Conservation (phyloP, 2,797 vertebrate species). For the Menidia menidia region DNA sequence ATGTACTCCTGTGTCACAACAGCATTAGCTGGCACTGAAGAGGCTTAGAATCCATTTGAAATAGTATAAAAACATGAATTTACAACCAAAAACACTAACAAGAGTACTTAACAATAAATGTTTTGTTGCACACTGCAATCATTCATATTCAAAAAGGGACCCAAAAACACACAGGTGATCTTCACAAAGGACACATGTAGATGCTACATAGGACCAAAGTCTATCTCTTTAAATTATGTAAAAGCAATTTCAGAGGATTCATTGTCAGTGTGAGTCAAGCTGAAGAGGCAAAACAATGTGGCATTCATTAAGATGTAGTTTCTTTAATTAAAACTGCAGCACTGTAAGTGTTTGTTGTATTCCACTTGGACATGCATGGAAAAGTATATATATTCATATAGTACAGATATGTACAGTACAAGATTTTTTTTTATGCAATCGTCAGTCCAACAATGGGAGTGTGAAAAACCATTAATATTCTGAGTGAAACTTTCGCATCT, state of each 20-base stretch:
- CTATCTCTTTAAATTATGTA: neutral
- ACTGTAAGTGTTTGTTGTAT: constrained; percentile 86
- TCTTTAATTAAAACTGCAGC: constrained; percentile 87
- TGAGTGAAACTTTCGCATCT: constrained; percentile 61
- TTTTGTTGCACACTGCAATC: neutral
- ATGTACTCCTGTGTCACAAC: neutral
- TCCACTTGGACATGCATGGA: constrained; percentile 89
- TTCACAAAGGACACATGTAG: neutral
- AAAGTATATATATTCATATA: constrained; percentile 89
- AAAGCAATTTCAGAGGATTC: neutral
- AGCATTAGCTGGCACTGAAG: neutral
- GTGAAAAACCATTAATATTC: constrained; percentile 73
- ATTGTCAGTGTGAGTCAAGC: neutral
- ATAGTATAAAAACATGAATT: neutral
- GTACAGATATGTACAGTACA: constrained; percentile 87
- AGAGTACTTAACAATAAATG: neutral
- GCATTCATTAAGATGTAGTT: constrained; percentile 73
- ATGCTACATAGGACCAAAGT: neutral
- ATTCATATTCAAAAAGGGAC: neutral
- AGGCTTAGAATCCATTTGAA: neutral
- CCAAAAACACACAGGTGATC: neutral
- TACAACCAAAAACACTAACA: neutral
- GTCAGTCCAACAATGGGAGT: constrained; percentile 82
- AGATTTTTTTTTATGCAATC: constrained; percentile 71
- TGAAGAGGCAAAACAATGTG: constrained; percentile 22